phyloP scores from a whole-genome alignment of 2,888 invertebrate genomes.

The Aporophyla lueneburgensis region DNA sequence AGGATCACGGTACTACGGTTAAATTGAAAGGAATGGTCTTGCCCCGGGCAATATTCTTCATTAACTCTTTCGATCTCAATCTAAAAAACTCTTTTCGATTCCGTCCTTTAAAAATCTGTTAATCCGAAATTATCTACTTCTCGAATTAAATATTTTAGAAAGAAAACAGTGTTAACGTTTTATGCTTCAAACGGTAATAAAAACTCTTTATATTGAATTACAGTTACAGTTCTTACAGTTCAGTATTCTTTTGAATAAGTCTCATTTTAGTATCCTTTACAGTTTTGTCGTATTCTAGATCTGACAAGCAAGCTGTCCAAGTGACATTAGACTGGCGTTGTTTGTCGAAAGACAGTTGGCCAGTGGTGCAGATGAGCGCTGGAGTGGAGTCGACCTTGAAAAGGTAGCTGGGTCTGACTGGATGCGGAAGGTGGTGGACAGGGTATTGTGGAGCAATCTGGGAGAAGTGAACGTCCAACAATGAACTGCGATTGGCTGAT shows the following conservation, averaged over 20 bases:
- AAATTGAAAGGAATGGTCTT: slow-evolving; percentile 81
- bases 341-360: neutral
- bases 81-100: slow-evolving; percentile 75
- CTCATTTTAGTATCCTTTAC: neutral
- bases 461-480: neutral
- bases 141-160: slow-evolving; percentile 22
- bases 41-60: slow-evolving; percentile 82
- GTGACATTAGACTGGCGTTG: neutral
- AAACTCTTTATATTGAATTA: slow-evolving; percentile 6
- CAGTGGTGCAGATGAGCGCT: neutral
- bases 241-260: no score
- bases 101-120: slow-evolving; percentile 31
- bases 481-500: neutral
- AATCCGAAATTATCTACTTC: slow-evolving; percentile 23
- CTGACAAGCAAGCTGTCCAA: neutral
- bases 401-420: neutral
- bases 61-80: slow-evolving; percentile 84
- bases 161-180: slow-evolving; percentile 8
- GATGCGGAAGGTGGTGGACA: neutral
- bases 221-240: neutral
- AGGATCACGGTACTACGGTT: slow-evolving; percentile 77
- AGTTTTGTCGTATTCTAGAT: neutral
- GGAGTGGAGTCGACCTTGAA: neutral
- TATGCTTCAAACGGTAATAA: neutral
- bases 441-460: neutral